Base-by-base conservation (phyloP, 35 echinoderm and acorn worm species). In the Apostichopus parvimensis region DNA sequence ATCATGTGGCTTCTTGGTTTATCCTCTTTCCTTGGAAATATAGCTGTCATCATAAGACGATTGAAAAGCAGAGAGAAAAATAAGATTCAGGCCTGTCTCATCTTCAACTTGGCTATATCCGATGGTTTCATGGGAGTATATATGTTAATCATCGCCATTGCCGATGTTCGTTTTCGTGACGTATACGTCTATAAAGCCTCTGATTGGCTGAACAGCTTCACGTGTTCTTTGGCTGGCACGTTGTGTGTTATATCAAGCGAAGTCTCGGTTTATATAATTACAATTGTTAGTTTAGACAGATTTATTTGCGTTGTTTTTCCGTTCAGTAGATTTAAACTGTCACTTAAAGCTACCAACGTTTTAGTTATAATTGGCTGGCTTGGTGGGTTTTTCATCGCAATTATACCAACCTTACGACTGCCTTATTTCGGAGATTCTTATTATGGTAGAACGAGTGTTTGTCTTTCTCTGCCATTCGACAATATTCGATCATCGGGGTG, bases 111-210 rank as follows among this genome's bases (percentile, higher is more conserved):
- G 20, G 96, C 94, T 2, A 9, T 98, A 6, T 93, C 96, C 11
- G 96, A 98, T 71, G 92, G 95, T 57, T 72, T 98, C 5, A 98
- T 98, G 96, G 96, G 96, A n/a, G 77, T 95, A 2, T 98, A 98
- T 87, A 94, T 98, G 94, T 52, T 98, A 12, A 94, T 95, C 65
- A 98, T 98, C 13, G 96, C 96, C 2, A 55, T 81, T 11, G 94
- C 94, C 1, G 96, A 98, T 75, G 78, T 61, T 21, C 80, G 94
- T 75, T 98, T 78, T 72, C 80, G 92, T 62, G 87, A 92, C 53
- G 86, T 92, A 5, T 98, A 98, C 90, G 79, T 95, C 24, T 93
- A 79, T 56, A 79, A 90, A 56, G 92, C 94, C 8, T 78, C 92
- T 17, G 13, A 60, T 0, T 98, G 96, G 96, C 87, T 78, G 75